Evolutionary conservation across 2,797 vertebrate species (phyloP), one percentile per base, ranked within the genome.

Genomic region (Emydoidea blandingii): DNA sequence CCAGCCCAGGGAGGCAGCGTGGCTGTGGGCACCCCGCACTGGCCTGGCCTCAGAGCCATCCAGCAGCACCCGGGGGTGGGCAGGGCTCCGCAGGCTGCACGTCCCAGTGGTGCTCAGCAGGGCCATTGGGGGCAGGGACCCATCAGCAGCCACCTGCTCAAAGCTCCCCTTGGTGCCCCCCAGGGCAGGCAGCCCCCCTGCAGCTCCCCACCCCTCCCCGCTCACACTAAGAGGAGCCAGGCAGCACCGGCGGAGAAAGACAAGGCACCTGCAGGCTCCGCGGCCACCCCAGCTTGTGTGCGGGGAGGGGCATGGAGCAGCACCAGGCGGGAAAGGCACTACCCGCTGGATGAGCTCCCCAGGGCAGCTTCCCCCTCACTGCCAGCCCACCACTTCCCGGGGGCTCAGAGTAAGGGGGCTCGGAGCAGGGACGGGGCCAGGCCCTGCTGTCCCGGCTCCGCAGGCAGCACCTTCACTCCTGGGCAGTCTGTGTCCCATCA

Each of bases 361-460:
- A 49, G 47, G 47, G 47, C 50, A 57, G 23, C 57, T 25, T 14
- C 59, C 12, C 59, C 15, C 3, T 62, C 62, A 14, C 15, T 7
- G 7, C 31, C 59, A 16, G 53, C 54, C 54, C 54, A 11, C 23
- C 23, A 9, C 5, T 76, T 85, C 12, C 68, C 1, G 25, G 19
- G 18, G 34, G 53, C 29, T 76, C 57, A 47, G 34, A 87, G 34
- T 34, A 72, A 29, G 23, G 0, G 1, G 52, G 12, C 1, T 34
- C 47, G 37, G 78, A 29, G 2, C 41, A 1, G 1, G 47, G 52
- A 5, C 6, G 1, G 0, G 6, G 59, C 34, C 4, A 47, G 47
- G 34, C 7, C 31, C 34, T 62, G 31, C 59, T 34, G 31, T 18
- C 15, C 57, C 25, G 11, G 56, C 25, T 27, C 56, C 12, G 56